Conservation (phyloP, 2,113 vertebrate species). For the Chionis minor region DNA sequence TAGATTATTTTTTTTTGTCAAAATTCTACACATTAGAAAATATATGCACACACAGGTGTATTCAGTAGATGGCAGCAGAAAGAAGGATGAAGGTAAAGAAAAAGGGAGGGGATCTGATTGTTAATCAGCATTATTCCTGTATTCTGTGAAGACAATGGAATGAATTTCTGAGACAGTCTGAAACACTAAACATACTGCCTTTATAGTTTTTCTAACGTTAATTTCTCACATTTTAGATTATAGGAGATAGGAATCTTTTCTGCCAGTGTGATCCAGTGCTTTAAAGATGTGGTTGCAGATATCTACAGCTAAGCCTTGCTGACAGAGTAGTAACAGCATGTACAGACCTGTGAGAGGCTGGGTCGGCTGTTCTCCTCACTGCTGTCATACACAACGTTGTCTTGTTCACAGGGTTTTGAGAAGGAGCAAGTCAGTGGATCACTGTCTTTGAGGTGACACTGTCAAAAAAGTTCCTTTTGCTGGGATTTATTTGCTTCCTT, state of each 20-base stretch:
- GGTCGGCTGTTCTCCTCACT: not conserved
- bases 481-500: not conserved
- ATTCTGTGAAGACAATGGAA: not conserved
- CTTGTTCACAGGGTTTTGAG: not conserved
- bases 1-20: not conserved
- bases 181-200: not conserved
- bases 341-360: not conserved
- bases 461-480: not conserved
- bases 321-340: not conserved
- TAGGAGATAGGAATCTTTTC: not conserved
- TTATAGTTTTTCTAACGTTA: not conserved
- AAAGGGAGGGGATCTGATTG: not conserved
- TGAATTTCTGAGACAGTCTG: not conserved
- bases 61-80: not conserved
- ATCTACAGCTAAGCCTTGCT: not conserved
- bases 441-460: not conserved
- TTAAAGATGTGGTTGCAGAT: not conserved
- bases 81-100: not conserved
- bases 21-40: not conserved
- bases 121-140: not conserved
- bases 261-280: not conserved
- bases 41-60: rapidly evolving
- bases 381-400: not conserved
- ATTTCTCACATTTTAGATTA: not conserved
- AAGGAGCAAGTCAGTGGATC: not conserved